phyloP scores from a whole-genome alignment of 2,888 invertebrate genomes.

The Cyclophora punctaria region DNA sequence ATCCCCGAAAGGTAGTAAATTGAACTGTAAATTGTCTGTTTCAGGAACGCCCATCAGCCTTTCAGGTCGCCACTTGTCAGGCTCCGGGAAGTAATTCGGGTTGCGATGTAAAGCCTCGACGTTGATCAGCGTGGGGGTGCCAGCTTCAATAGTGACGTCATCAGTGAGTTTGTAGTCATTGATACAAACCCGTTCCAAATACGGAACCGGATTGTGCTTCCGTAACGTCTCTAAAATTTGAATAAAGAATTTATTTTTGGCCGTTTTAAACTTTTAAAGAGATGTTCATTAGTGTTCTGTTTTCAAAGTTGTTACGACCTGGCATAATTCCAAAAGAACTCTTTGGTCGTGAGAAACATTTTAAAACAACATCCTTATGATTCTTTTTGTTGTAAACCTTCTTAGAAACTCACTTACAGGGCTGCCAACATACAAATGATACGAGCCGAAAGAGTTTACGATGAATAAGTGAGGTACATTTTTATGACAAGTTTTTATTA shows the following conservation, averaged over 20 bases:
- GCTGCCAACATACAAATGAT: too few species aligned
- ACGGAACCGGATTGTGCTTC: slow-evolving; percentile 40
- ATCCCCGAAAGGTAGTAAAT: slow-evolving; percentile 52
- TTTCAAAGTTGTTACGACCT: too few species aligned
- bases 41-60: slow-evolving; percentile 35
- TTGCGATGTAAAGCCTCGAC: slow-evolving; percentile 44
- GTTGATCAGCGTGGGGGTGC: slow-evolving; percentile 47
- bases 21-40: slow-evolving; percentile 41
- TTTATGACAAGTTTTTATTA: neutral
- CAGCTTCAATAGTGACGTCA: slow-evolving; percentile 37
- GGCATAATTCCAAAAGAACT: too few species aligned
- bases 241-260: neutral
- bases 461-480: neutral
- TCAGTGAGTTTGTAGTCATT: slow-evolving; percentile 39
- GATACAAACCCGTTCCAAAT: slow-evolving; percentile 44
- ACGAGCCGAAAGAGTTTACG: too few species aligned
- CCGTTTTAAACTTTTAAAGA: neutral
- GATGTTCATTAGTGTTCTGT: too few species aligned
- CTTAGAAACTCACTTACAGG: too few species aligned
- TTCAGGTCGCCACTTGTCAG: slow-evolving; percentile 47
- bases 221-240: slow-evolving; percentile 46
- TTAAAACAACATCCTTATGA: too few species aligned
- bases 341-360: too few species aligned
- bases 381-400: too few species aligned
- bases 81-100: slow-evolving; percentile 40